These are phyloP conservation scores for Argopecten irradians DNA, from an alignment of 1,140 invertebrate species.

Conservation along the genomic window DNA sequence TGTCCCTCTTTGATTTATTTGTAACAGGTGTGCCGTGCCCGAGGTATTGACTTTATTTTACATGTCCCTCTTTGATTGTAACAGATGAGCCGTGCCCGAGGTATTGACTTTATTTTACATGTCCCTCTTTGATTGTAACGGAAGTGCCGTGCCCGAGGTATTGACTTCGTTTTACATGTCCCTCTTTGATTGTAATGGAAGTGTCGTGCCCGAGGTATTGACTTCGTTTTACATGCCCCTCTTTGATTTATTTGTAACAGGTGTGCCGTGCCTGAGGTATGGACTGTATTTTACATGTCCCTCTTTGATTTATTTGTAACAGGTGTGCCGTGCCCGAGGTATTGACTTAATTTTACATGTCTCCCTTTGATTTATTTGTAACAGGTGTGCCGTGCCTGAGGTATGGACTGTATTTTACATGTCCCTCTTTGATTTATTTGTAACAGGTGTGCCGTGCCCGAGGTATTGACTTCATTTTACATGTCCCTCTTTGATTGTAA, in stretches of 20 bases:
- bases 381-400: not conserved
- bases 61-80: too few relatives aligned
- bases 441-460: constrained; percentile 84
- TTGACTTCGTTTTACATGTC: not conserved
- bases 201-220: not conserved
- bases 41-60: not conserved
- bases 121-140: too few relatives aligned
- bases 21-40: too few relatives aligned
- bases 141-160: not conserved
- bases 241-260: constrained; percentile 77
- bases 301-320: too few relatives aligned
- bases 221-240: too few relatives aligned
- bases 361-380: too few relatives aligned
- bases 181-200: too few relatives aligned
- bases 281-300: too few relatives aligned
- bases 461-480: constrained; percentile 95
- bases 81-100: constrained; percentile 83
- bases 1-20: too few relatives aligned
- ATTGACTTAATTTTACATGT: constrained; percentile 93
- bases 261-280: constrained; percentile 86
- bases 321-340: too few relatives aligned
- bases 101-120: constrained; percentile 95
- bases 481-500: too few relatives aligned
- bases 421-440: too few relatives aligned
- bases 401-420: not conserved